A percentile compares a stretch with the other conserved stretches of the same genome.
Evolutionary conservation across 1,140 invertebrate species (phyloP).

Genomic region (Chymomyza costata): DNA sequence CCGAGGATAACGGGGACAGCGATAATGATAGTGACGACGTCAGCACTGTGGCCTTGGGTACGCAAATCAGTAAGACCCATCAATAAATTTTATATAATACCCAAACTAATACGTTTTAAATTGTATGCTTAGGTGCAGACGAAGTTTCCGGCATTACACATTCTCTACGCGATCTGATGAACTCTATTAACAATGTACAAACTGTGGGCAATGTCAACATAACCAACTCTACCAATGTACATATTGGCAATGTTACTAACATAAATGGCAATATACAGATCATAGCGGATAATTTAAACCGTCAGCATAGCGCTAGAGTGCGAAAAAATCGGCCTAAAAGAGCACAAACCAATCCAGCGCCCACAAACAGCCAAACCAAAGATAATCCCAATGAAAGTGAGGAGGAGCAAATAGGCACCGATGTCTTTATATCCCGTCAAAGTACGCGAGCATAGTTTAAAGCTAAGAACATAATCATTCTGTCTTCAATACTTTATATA

Average conservation of each 20-base stretch:
- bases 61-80: slow-evolving; percentile 28
- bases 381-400: slow-evolving; percentile 31
- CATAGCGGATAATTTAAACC: slow-evolving; percentile 35
- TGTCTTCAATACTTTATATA: background rate
- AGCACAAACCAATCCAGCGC: slow-evolving; percentile 5
- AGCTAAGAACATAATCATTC: background rate
- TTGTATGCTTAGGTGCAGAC: slow-evolving; percentile 6
- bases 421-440: slow-evolving; percentile 47
- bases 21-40: slow-evolving; percentile 42
- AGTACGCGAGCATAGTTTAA: slow-evolving; percentile 23
- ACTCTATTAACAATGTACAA: slow-evolving; percentile 64
- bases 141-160: slow-evolving; percentile 44
- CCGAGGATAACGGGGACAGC: slow-evolving; percentile 34
- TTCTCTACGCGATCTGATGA: slow-evolving; percentile 49
- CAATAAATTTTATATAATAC: background rate
- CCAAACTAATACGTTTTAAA: background rate
- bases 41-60: slow-evolving; percentile 51
- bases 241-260: slow-evolving; percentile 75
- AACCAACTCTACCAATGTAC: slow-evolving; percentile 72
- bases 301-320: slow-evolving; percentile 1
- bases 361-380: too few relatives aligned
- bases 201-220: slow-evolving; percentile 72
- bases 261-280: slow-evolving; percentile 76
- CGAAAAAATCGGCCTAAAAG: slow-evolving; percentile 24
- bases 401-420: slow-evolving; percentile 40